Evolutionary conservation across 2,888 invertebrate genomes (phyloP).

Genomic region (Teleogryllus oceanicus): DNA sequence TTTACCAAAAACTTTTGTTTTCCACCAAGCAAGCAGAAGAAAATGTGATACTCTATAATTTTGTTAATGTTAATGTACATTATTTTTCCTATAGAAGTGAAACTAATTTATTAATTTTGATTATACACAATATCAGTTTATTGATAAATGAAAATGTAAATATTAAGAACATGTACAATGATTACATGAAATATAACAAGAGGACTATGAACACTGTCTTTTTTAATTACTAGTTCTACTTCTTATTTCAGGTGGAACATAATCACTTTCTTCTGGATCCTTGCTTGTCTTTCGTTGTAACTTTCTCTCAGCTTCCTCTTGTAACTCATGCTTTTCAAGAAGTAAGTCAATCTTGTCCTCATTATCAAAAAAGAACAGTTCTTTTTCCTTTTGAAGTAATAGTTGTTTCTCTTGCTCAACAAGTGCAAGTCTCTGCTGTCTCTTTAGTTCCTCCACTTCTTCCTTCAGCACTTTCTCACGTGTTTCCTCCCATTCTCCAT

Average conservation of each 20-base stretch:
- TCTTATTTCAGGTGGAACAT: constrained; percentile 67
- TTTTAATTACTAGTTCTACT: not conserved
- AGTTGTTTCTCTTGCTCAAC: constrained; percentile 59
- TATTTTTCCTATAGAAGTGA: not conserved
- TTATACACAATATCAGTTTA: no score
- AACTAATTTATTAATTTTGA: not conserved
- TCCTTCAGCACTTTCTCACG: constrained; percentile 58
- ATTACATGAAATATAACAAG: no score
- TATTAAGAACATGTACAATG: no score
- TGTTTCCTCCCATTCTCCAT: constrained; percentile 56
- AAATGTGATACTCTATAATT: not conserved
- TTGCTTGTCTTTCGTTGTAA: constrained; percentile 52
- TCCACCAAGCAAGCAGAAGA: not conserved
- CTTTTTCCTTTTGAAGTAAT: constrained; percentile 59
- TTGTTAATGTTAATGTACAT: not conserved
- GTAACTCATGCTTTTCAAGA: constrained; percentile 60
- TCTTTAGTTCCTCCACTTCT: constrained; percentile 56
- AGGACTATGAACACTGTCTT: no score
- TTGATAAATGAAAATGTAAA: no score
- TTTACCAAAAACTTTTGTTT: not conserved
- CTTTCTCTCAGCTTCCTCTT: constrained; percentile 48
- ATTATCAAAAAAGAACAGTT: constrained; percentile 70
- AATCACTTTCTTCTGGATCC: constrained; percentile 59
- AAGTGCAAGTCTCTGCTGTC: constrained; percentile 50
- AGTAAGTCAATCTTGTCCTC: constrained; percentile 69